phyloP scores from a whole-genome alignment of 2,113 vertebrate genomes.

The Misgurnus mizolepis region DNA sequence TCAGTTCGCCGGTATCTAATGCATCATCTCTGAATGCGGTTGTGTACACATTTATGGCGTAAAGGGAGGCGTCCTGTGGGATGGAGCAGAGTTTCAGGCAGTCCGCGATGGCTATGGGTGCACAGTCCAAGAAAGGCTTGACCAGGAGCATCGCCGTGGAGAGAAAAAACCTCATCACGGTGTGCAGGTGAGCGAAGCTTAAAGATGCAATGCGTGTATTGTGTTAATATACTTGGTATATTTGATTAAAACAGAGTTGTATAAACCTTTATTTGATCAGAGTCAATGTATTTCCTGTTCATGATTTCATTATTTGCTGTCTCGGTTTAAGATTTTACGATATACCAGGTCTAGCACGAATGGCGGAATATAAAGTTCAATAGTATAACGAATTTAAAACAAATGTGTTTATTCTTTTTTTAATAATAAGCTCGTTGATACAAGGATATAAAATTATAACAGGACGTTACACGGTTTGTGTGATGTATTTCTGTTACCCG shows the following conservation, averaged over 20 bases:
- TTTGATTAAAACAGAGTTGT: no score
- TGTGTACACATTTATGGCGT: conserved; percentile 29
- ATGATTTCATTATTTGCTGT: background rate
- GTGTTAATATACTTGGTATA: background rate
- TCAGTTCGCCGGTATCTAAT: background rate
- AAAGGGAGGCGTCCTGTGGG: conserved; percentile 62
- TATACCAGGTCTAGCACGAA: background rate
- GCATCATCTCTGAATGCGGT: conserved; percentile 22
- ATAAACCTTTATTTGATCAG: no score
- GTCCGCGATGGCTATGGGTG: conserved; percentile 84
- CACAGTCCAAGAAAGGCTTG: conserved; percentile 81
- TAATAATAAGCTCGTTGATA: background rate
- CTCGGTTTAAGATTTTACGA: background rate
- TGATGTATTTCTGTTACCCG: conserved; percentile 50
- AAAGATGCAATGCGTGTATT: background rate
- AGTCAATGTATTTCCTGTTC: background rate
- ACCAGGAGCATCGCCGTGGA: conserved; percentile 86
- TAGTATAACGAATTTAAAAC: background rate
- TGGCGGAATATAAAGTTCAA: background rate
- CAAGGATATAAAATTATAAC: background rate
- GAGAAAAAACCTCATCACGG: conserved; percentile 88
- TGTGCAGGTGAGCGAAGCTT: conserved; percentile 80
- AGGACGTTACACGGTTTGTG: conserved; percentile 28
- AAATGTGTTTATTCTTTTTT: background rate
- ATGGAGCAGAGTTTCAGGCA: conserved; percentile 81